phyloP scores from a whole-genome alignment of 1,140 invertebrate genomes.

The Araneus ventricosus region DNA sequence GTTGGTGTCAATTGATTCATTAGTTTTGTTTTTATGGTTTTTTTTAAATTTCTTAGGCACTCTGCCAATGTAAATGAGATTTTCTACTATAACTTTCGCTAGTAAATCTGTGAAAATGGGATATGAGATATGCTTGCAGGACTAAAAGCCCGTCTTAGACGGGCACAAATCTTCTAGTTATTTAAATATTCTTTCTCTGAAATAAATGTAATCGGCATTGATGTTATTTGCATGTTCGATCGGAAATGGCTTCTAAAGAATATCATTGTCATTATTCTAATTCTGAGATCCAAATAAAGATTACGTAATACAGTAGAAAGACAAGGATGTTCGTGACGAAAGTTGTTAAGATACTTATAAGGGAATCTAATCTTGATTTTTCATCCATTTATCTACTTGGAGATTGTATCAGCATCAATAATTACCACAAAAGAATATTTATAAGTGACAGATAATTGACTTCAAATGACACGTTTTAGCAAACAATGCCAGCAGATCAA shows the following conservation, averaged over 20 bases:
- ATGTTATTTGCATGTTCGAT: background rate
- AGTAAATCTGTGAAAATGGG: too few species aligned
- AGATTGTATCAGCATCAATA: background rate
- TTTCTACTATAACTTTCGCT: too few species aligned
- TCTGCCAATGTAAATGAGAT: too few species aligned
- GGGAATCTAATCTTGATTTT: background rate
- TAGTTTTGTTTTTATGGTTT: too few species aligned
- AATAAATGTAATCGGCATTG: background rate
- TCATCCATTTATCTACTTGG: background rate
- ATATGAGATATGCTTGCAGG: too few species aligned
- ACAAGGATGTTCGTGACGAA: background rate
- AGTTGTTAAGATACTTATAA: background rate
- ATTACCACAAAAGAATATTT: background rate
- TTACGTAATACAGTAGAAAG: background rate
- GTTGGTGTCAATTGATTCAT: too few species aligned
- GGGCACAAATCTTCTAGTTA: too few species aligned
- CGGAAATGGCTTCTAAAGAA: background rate
- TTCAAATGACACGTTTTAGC: background rate
- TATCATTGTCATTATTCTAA: background rate
- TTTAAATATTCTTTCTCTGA: too few species aligned
- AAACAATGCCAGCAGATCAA: background rate
- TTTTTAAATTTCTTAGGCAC: too few species aligned
- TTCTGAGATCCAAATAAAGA: background rate
- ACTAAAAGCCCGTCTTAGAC: too few species aligned
- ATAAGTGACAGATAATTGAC: background rate